A percentile compares a stretch with the other conserved stretches of the same genome.
These are phyloP conservation scores for Gnathonemus echidnorhynchus DNA, from an alignment of 2,113 vertebrate genomes.

Conservation along the genomic window DNA sequence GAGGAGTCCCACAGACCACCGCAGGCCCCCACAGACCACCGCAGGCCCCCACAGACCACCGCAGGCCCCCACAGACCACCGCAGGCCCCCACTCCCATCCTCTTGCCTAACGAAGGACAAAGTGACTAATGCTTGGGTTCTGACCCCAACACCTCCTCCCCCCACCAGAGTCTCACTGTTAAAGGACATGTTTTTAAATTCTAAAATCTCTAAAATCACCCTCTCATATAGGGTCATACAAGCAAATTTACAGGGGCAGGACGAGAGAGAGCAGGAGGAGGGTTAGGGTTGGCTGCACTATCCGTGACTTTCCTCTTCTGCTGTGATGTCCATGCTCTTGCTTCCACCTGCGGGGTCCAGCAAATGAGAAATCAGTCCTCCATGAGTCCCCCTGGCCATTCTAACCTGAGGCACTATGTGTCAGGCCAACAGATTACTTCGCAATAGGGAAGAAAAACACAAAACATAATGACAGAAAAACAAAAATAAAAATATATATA, in stretches of 20 bases:
- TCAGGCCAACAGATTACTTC: neutral
- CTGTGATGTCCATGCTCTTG: conserved; percentile 24
- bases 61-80: neutral
- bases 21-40: neutral
- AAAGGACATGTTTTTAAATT: neutral
- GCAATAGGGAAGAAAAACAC: neutral
- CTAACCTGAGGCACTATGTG: conserved; percentile 17
- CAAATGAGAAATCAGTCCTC: conserved; percentile 27
- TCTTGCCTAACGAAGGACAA: neutral
- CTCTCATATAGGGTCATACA: neutral
- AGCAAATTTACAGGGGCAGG: neutral
- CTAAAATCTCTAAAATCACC: conserved; percentile 14
- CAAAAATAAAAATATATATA: neutral
- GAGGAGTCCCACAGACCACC: neutral
- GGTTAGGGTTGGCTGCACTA: neutral
- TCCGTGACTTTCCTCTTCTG: conserved; percentile 25
- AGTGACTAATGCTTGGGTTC: neutral
- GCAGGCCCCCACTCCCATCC: neutral
- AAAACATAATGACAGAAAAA: neutral
- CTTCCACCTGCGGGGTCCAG: conserved; percentile 30
- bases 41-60: neutral
- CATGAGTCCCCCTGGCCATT: neutral
- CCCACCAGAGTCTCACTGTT: neutral
- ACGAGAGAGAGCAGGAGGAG: neutral
- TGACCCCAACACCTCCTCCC: neutral